Base-by-base conservation (phyloP, 2,113 vertebrate genomes). In the Podarcis cretensis region DNA sequence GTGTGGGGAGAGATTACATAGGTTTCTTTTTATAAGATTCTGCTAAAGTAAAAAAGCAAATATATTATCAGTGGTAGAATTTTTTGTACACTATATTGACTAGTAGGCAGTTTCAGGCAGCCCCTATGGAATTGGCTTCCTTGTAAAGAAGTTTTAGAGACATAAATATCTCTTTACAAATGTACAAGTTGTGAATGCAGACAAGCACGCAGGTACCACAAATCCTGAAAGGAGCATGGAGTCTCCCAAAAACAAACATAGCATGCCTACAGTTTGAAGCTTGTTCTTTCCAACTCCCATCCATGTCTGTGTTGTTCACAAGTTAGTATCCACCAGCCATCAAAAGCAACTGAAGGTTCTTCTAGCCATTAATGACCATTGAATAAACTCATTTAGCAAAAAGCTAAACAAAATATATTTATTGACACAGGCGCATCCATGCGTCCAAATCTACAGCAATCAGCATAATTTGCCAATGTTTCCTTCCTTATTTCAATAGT, bases 21-120 rank as follows among this genome's bases (percentile, higher is more conserved):
- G 25, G 1, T 79, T 93, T 95, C 23, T 91, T 86, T 87, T 92
- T 86, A 90, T 89, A 92, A 85, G 75, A 35, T 75, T 48, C 6
- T 87, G 87, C 16, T 78, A 87, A 82, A 94, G 27, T 43, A 96
- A 91, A 89, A 54, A 90, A 69, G 43, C 43, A 89, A 80, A 74
- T 65, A 82, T 32, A 89, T 71, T 68, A 35, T 5, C 76, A 85
- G 90, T 10, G 32, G 68, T 65, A 87, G 68, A 81, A 65, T 1
- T 88, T 37, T 78, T 43, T 48, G 59, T 43, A 43, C 18, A 79
- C 30, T 86, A 77, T 37, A 63, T 48, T 54, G 59, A 77, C 63
- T 16, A 65, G 43, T n/a, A 69, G 43, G 73, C 77, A 23, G 30
- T 83, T 82, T 63, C 32, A 63, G 35, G 48, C 10, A 73, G 77